phyloP scores from a whole-genome alignment of 2,113 vertebrate species.

The Centropus unirufus region DNA sequence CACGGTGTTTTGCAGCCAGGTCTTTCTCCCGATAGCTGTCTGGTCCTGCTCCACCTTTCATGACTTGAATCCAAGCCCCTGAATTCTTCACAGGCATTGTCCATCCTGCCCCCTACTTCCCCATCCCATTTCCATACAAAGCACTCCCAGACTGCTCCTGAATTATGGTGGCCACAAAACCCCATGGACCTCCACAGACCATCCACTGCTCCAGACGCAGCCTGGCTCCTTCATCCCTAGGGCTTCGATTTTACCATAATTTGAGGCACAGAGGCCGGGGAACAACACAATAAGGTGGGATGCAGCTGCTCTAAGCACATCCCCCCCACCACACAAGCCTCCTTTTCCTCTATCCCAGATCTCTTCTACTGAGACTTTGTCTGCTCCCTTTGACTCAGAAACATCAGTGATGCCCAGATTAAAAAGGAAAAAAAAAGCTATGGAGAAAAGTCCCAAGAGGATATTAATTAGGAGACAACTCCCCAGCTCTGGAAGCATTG shows the following conservation, averaged over 20 bases:
- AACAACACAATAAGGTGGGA: neutral
- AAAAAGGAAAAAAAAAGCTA: neutral
- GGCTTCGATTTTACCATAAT: constrained; percentile 40
- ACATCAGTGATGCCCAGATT: neutral
- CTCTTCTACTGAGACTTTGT: neutral
- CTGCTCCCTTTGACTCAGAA: neutral
- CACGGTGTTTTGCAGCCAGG: neutral
- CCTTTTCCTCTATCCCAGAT: neutral
- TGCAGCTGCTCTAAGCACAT: constrained; percentile 40
- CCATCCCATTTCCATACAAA: neutral
- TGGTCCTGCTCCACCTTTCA: neutral
- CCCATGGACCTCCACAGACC: neutral
- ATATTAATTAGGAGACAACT: constrained; percentile 1
- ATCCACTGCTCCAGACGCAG: neutral
- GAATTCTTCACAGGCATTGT: no score
- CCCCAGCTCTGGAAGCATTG: neutral
- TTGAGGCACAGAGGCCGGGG: neutral
- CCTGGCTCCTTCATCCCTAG: neutral
- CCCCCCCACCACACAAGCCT: neutral
- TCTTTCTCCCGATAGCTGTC: neutral
- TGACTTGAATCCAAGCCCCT: neutral
- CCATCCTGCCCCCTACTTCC: neutral
- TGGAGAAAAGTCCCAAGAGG: constrained; percentile 3
- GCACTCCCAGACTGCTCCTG: neutral
- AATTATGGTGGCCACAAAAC: neutral